A percentile compares a stretch with the other conserved stretches of the same genome.
These are phyloP conservation scores for Silurus glanis DNA, from an alignment of 2,113 vertebrate species.

Conservation along the genomic window DNA sequence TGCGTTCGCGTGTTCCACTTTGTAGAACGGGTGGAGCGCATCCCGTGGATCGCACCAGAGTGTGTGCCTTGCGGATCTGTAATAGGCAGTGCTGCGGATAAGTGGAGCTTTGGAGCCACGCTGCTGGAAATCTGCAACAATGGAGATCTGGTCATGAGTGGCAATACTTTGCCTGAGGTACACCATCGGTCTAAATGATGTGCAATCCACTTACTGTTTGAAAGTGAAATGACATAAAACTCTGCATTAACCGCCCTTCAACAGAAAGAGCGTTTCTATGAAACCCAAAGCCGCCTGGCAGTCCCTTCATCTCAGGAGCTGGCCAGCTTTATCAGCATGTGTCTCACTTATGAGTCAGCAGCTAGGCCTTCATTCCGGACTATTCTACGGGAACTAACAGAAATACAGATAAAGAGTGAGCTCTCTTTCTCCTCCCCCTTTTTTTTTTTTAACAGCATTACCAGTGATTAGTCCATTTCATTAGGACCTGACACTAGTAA, in stretches of 20 bases:
- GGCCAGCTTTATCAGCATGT: conserved; percentile 81
- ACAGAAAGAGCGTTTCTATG: conserved; percentile 92
- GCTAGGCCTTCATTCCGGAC: conserved; percentile 84
- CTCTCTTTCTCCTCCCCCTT: not conserved
- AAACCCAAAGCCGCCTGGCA: conserved; percentile 76
- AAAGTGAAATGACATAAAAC: not conserved
- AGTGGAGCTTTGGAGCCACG: conserved; percentile 91
- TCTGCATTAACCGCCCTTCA: not conserved
- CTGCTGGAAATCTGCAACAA: conserved; percentile 93
- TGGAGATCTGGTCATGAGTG: conserved; percentile 80
- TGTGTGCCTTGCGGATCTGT: conserved; percentile 69
- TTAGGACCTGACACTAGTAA: not conserved
- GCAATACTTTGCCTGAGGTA: conserved; percentile 79
- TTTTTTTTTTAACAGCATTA: not conserved
- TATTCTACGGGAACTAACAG: conserved; percentile 84
- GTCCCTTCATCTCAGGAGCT: conserved; percentile 81
- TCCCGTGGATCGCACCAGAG: conserved; percentile 93
- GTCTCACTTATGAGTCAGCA: conserved; percentile 78
- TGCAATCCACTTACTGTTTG: not conserved
- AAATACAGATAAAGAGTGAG: conserved; percentile 80
- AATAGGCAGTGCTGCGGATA: conserved; percentile 75
- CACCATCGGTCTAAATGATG: not conserved
- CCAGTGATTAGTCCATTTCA: not conserved
- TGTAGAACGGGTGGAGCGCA: conserved; percentile 85
- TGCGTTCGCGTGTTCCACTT: not conserved